Evolutionary conservation across 2,888 invertebrate species (phyloP).

Genomic region (Mylabris sibirica): DNA sequence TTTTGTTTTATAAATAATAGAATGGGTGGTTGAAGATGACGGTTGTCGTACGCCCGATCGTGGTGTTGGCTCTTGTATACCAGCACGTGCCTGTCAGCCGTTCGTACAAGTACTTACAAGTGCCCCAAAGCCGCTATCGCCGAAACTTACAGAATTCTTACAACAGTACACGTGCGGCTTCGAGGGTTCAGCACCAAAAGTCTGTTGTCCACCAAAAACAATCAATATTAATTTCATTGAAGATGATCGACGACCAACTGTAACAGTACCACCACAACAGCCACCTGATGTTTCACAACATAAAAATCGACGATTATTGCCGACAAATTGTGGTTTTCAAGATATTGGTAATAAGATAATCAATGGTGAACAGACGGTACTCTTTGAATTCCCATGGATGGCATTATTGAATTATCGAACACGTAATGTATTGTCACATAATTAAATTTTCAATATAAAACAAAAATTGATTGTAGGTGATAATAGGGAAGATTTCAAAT

Average conservation of each 20-base stretch:
- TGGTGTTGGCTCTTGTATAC: constrained; percentile 54
- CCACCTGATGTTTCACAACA: constrained; percentile 40
- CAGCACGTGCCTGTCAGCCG: constrained; percentile 44
- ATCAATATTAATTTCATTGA: constrained; percentile 11
- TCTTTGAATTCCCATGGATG: constrained; percentile 72
- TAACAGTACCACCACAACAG: constrained; percentile 35
- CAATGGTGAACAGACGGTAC: constrained; percentile 66
- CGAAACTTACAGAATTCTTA: constrained; percentile 27
- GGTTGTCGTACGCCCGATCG: constrained; percentile 54
- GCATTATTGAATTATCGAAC: constrained; percentile 65
- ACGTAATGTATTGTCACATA: constrained; percentile 46
- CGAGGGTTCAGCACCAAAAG: constrained; percentile 53
- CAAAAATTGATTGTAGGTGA: constrained; percentile 29
- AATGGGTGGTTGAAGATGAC: constrained; percentile 18
- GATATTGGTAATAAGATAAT: constrained; percentile 68
- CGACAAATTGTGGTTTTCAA: constrained; percentile 65
- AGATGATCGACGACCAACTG: too few species aligned
- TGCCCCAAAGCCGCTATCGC: constrained; percentile 38
- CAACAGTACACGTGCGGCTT: constrained; percentile 56
- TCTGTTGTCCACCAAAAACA: constrained; percentile 33
- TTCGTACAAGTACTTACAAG: constrained; percentile 36
- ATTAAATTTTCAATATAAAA: neutral
- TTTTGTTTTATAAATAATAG: neutral
- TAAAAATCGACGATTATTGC: constrained; percentile 23
- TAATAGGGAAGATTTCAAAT: constrained; percentile 51